Evolutionary conservation across 2,113 vertebrate species (phyloP).

Genomic region (Malurus melanocephalus): DNA sequence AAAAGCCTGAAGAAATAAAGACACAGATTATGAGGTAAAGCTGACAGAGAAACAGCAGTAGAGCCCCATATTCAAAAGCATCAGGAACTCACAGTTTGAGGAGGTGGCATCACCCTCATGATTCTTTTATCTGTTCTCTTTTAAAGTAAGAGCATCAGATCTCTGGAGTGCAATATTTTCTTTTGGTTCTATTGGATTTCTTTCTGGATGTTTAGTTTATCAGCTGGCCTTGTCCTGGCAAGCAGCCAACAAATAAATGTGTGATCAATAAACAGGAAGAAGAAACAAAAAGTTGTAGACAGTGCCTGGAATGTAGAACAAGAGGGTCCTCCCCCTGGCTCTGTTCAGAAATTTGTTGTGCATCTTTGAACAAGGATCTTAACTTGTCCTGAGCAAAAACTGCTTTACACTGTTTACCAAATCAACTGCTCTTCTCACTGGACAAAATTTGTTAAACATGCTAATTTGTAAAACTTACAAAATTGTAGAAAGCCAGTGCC

Average conservation of each 20-base stretch:
- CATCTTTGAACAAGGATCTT: background rate
- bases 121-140: background rate
- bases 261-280: background rate
- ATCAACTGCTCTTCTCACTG: background rate
- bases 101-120: background rate
- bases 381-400: background rate
- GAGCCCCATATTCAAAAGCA: background rate
- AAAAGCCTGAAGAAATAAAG: background rate
- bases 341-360: background rate
- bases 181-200: background rate
- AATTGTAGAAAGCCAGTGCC: accelerated
- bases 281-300: background rate
- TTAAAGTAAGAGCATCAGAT: background rate
- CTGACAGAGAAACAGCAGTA: background rate
- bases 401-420: background rate
- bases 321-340: accelerated
- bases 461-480: background rate
- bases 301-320: background rate
- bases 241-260: background rate
- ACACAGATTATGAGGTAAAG: background rate
- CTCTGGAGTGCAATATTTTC: background rate
- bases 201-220: background rate
- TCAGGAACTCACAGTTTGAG: background rate
- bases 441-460: background rate
- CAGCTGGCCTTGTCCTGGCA: background rate